Evolutionary conservation across 2,888 invertebrate species (phyloP).

Genomic region (Oasisia sp.): DNA sequence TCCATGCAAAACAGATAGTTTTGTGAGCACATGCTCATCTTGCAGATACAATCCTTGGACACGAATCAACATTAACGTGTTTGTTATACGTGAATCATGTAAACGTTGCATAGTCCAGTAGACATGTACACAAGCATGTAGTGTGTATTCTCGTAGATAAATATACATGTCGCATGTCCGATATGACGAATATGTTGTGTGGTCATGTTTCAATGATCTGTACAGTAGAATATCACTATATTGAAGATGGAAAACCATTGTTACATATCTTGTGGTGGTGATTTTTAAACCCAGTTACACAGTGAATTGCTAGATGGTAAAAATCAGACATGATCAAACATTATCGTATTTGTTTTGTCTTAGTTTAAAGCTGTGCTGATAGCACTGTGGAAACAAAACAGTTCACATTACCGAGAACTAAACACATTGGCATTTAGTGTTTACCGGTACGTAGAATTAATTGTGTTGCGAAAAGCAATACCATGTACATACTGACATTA

Average conservation of each 20-base stretch:
- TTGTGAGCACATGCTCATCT: not conserved
- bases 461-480: not conserved
- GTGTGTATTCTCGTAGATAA: not conserved
- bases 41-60: not conserved
- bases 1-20: not conserved
- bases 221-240: not conserved
- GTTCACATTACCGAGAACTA: not conserved
- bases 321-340: not conserved
- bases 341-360: not conserved
- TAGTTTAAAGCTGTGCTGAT: not conserved
- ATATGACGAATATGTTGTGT: not conserved
- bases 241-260: too few relatives aligned
- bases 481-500: not conserved
- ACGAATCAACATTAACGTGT: not conserved
- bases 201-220: not conserved
- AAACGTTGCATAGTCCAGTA: not conserved
- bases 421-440: not conserved
- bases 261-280: not conserved
- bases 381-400: not conserved
- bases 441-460: not conserved
- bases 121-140: not conserved
- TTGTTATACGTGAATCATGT: not conserved
- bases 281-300: not conserved
- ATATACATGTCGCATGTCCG: not conserved
- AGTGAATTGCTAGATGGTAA: not conserved